Base-by-base conservation (phyloP, 2,888 invertebrate species). In the Hirtodrosophila trivittata region DNA sequence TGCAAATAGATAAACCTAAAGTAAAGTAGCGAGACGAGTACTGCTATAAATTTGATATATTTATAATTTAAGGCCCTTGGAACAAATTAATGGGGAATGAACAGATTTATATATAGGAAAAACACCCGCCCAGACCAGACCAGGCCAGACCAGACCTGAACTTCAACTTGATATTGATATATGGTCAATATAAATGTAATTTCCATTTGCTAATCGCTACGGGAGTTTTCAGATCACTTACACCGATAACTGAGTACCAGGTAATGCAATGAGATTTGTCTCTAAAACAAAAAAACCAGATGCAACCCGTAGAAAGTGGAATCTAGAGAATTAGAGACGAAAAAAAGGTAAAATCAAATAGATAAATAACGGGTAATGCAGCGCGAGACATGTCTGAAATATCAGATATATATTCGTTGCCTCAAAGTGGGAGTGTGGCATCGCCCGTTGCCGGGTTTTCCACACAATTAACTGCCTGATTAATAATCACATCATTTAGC, bases 401-500 rank as follows among this genome's bases (percentile, higher is more conserved):
- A 3, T 32, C 9, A 32, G 32, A 5, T 32, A 32, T 32, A 32
- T 9, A 35, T 13, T 7, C n/a, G 13, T 12, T 33, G 33, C 38
- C 12, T 38, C 1, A 16, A 38, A 38, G 38, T 38, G 14, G 16
- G 16, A 38, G 38, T 38, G 38, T 12, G 50, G 37, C 21, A 46
- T 38, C 7, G 13, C 28, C 28, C 28, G 28, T 9, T 28, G 28
- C 1, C 28, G 83, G 83, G 39, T 64, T 78, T 85, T 75, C 72
- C 72, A 71, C 12, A 7, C 72, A 78, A 77, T 85, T 78, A 71
- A 56, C 3, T 12, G 43, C 13, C 47, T 59, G 85, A 77, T 85
- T 65, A 64, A 68, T 66, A 67, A 71, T 55, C 59, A 58, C 64
- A 66, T 42, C 63, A 58, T 47, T 70, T 73, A 60, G 50, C 69